phyloP scores from a whole-genome alignment of 2,113 vertebrate genomes.

The Ascaphus truei region DNA sequence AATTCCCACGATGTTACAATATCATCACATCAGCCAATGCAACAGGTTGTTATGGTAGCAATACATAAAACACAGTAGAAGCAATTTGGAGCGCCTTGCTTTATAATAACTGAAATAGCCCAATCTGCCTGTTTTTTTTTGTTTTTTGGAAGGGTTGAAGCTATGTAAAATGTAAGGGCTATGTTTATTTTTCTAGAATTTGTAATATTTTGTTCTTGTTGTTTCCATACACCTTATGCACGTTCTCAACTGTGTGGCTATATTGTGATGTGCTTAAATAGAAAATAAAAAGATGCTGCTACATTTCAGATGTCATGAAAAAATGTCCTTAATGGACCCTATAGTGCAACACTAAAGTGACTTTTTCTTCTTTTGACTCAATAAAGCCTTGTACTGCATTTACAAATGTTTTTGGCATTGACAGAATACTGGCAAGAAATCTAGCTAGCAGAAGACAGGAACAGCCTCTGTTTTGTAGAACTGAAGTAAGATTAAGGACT shows the following conservation, averaged over 20 bases:
- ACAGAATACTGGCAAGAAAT: constrained; percentile 50
- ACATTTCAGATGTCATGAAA: background rate
- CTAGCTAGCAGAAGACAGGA: constrained; percentile 47
- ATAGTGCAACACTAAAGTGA: constrained; percentile 3
- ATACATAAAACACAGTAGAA: too few species aligned
- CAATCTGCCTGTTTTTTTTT: background rate
- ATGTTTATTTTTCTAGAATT: background rate
- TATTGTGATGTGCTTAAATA: background rate
- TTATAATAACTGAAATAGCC: too few species aligned
- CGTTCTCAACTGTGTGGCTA: background rate
- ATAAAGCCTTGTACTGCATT: constrained; percentile 51
- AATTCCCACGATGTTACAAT: too few species aligned
- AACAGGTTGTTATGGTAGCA: too few species aligned
- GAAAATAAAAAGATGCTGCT: background rate
- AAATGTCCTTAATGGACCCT: constrained; percentile 12
- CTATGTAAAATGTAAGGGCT: too few species aligned
- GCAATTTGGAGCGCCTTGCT: too few species aligned
- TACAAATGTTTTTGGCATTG: constrained; percentile 44
- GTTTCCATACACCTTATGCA: too few species aligned
- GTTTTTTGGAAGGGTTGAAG: background rate
- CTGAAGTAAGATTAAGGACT: constrained; percentile 46
- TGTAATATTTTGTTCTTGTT: background rate
- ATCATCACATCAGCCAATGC: too few species aligned
- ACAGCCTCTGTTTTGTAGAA: constrained; percentile 43
- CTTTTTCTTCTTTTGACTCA: constrained; percentile 46